phyloP scores from a whole-genome alignment of 1,140 invertebrate genomes.

The Cyphomyrmex costatus region DNA sequence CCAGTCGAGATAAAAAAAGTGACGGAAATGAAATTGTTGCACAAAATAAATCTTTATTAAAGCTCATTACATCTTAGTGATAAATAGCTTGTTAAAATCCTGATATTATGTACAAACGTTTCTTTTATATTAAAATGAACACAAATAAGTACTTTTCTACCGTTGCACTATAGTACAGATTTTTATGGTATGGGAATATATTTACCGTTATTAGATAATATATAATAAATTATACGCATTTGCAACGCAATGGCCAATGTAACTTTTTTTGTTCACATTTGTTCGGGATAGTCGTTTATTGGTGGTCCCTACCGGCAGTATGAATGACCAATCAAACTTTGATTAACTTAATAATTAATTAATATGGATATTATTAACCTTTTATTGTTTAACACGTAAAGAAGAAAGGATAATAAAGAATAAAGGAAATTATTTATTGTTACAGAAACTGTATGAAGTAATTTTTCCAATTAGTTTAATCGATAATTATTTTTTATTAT shows the following conservation, averaged over 20 bases:
- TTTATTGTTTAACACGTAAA: not conserved
- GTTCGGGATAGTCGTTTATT: not conserved
- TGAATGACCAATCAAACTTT: not conserved
- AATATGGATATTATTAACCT: not conserved
- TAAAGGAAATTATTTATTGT: not conserved
- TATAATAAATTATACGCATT: not conserved
- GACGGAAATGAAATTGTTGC: not conserved
- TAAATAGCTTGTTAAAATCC: constrained; percentile 34
- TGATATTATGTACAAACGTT: constrained; percentile 45
- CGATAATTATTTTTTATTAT: too few relatives aligned
- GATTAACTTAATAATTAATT: constrained; percentile 16
- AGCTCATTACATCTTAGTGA: constrained; percentile 29
- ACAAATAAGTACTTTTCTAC: constrained; percentile 43
- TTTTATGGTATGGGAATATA: constrained; percentile 22
- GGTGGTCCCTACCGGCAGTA: constrained; percentile 26
- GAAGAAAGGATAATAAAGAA: not conserved
- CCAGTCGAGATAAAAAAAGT: not conserved
- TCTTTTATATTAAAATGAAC: constrained; percentile 60
- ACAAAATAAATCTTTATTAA: constrained; percentile 56
- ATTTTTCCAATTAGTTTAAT: too few relatives aligned
- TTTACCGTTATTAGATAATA: constrained; percentile 1
- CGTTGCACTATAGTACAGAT: constrained; percentile 16
- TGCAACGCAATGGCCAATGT: not conserved
- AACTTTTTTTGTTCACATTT: constrained; percentile 1
- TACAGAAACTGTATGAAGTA: too few relatives aligned